phyloP scores from a whole-genome alignment of 1,140 invertebrate species.

The Neodiprion fabricii region DNA sequence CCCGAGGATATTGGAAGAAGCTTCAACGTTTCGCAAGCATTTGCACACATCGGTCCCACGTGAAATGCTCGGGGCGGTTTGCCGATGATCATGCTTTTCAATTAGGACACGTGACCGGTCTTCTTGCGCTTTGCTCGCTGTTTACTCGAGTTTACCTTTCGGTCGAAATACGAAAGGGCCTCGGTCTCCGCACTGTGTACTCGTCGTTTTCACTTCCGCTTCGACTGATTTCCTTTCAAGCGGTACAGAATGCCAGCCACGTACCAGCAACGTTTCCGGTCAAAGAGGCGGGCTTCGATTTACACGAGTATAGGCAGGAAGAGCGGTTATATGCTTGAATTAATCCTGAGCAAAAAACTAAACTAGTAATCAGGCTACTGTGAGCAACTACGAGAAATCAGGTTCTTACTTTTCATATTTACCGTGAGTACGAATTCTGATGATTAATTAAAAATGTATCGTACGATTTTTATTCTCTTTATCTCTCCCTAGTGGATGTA shows the following conservation, averaged over 20 bases:
- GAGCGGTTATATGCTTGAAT: too few relatives aligned
- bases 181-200: background rate
- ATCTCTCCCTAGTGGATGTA: too few relatives aligned
- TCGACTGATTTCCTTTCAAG: background rate
- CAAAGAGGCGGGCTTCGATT: background rate
- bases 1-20: background rate
- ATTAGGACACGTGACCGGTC: slow-evolving; percentile 20
- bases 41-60: slow-evolving; percentile 7
- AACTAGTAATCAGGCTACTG: too few relatives aligned
- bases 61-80: slow-evolving; percentile 7
- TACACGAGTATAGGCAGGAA: too few relatives aligned
- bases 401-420: too few relatives aligned
- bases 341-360: too few relatives aligned
- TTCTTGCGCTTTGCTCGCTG: background rate
- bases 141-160: background rate
- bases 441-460: too few relatives aligned
- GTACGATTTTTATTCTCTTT: too few relatives aligned
- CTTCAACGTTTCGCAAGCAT: background rate
- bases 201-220: background rate
- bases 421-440: too few relatives aligned
- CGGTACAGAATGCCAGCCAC: background rate
- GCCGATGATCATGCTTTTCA: slow-evolving; percentile 19
- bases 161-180: background rate
- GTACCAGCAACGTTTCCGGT: background rate
- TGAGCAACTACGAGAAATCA: too few relatives aligned